phyloP scores from a whole-genome alignment of 1,140 invertebrate genomes.

The Phthorimaea operculella region DNA sequence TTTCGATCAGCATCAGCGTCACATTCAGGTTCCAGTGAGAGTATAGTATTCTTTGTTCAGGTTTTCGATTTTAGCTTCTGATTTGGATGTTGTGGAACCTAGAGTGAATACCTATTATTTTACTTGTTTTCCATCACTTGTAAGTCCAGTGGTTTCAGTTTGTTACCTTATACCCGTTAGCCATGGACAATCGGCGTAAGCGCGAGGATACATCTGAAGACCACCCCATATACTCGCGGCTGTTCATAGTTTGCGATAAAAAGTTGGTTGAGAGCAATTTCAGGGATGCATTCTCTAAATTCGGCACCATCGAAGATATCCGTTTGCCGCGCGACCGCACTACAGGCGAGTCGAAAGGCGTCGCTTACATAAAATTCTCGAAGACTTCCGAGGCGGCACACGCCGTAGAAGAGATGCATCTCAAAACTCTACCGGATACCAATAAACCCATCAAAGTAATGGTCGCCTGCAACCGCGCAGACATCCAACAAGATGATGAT shows the following conservation, averaged over 20 bases:
- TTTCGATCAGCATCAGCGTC: no score
- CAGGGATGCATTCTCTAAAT: conserved; percentile 80
- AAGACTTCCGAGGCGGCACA: conserved; percentile 87
- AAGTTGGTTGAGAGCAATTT: conserved; percentile 83
- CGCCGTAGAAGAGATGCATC: conserved; percentile 89
- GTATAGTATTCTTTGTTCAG: no score
- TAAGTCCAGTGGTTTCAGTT: no score
- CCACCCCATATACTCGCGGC: conserved; percentile 50
- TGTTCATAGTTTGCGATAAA: conserved; percentile 89
- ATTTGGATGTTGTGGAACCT: no score
- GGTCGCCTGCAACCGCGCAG: conserved; percentile 78
- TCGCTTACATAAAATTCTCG: conserved; percentile 83
- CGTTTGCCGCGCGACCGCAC: conserved; percentile 87
- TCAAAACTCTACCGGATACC: conserved; percentile 76
- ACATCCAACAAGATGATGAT: conserved; percentile 85
- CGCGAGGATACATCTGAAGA: conserved; percentile 31
- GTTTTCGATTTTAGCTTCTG: no score
- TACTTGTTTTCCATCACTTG: no score
- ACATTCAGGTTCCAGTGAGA: no score
- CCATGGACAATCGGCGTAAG: conserved; percentile 24
- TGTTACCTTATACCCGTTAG: background rate
- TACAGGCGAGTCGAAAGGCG: conserved; percentile 87
- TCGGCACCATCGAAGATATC: conserved; percentile 89
- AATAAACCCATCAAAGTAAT: conserved; percentile 88
- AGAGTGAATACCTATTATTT: no score